A percentile compares a stretch with the other conserved stretches of the same genome.
Conservation (phyloP, 2,797 vertebrate species). For the Chaunax sp. region DNA sequence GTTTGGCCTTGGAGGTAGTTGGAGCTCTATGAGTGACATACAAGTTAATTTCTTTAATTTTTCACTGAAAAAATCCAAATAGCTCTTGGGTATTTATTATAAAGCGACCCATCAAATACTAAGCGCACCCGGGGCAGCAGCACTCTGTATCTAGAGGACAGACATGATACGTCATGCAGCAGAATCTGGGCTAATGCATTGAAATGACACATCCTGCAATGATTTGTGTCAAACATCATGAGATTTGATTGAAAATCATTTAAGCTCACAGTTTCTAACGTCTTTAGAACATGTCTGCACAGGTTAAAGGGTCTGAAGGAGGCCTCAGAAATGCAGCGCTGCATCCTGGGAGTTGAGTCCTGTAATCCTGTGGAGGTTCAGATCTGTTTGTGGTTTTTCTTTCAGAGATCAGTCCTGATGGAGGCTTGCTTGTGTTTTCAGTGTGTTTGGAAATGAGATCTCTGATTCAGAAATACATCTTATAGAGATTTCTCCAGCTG, state of each 20-base stretch:
- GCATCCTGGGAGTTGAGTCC: constrained; percentile 57
- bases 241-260: constrained; percentile 60
- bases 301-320: constrained; percentile 55
- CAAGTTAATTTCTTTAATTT: background rate
- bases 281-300: constrained; percentile 58
- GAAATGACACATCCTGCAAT: constrained; percentile 17
- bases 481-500: background rate
- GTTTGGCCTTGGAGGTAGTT: too few relatives aligned
- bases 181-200: background rate
- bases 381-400: constrained; percentile 52
- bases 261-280: constrained; percentile 54
- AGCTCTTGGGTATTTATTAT: background rate
- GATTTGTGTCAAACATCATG: constrained; percentile 38
- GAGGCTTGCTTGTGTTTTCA: too few relatives aligned
- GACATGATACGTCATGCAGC: background rate
- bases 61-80: background rate
- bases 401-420: constrained; percentile 27
- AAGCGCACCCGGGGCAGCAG: too few relatives aligned
- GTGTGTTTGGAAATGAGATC: too few relatives aligned
- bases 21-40: too few relatives aligned
- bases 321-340: constrained; percentile 57
- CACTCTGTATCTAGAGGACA: constrained; percentile 1
- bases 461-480: too few relatives aligned
- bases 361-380: constrained; percentile 54
- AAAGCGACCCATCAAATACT: too few relatives aligned